Evolutionary conservation across 2,888 invertebrate species (phyloP), one percentile per base, ranked within the genome.

Genomic region (Drosophila setosimentum): DNA sequence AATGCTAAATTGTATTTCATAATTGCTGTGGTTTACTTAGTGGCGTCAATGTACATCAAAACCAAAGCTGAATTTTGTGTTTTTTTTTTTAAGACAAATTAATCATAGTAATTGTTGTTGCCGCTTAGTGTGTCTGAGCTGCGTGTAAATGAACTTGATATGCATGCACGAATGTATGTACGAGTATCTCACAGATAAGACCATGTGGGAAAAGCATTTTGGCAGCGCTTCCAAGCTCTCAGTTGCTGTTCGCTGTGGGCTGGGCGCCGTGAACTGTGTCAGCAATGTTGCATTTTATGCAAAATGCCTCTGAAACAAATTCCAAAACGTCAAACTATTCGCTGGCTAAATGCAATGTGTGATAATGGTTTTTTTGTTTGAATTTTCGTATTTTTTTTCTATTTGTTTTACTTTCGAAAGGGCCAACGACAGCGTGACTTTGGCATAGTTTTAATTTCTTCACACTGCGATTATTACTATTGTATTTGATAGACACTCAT

Each of bases 1-100:
- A 89, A 87, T 87, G 85, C 87, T 89, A 78, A 87, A 84, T 51
- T 76, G 78, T 82, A 83, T 89, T 89, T 89, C 87, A 87, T 87
- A 87, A 87, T 89, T 89, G 78, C 78, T 69, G 58, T 75, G 65
- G 70, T 65, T 72, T 78, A 78, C 64, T 68, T 65, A 72, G 58
- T 51, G 73, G 72, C 82, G 81, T 73, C 78, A 78, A 82, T 85
- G 84, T 83, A 87, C 84, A 84, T 65, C 64, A 70, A 50, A 53
- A 78, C 70, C 75, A 50, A 64, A 63, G 54, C 70, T 40, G 18
- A 27, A 3, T 1, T 29, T 24, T 40, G 32, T 55, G 45, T 33
- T 62, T 59, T 64, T 62, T 62, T 51, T 45, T 60, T n/a, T 33
- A 24, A 45, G 24, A 45, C 66, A 88, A 84, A 88, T 87, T 87